A percentile compares a stretch with the other conserved stretches of the same genome.
Evolutionary conservation across 2,113 vertebrate species (phyloP).

Genomic region (Hemibagrus wyckioides): DNA sequence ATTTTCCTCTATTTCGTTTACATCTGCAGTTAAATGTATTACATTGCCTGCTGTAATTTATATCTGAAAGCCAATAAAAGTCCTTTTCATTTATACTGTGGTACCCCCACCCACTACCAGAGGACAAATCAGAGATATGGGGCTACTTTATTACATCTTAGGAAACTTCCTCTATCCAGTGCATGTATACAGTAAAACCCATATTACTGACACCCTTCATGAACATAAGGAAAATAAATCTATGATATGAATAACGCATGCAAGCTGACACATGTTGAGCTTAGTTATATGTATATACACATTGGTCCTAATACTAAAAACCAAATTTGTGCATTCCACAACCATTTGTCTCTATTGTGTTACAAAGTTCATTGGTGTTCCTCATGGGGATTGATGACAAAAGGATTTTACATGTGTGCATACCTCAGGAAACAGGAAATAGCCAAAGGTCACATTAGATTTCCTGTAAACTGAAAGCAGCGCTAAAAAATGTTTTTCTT

Average conservation of each 20-base stretch:
- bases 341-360: neutral
- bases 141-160: neutral
- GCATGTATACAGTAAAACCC: neutral
- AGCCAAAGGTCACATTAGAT: conserved; percentile 5
- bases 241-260: neutral
- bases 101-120: conserved; percentile 14
- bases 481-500: neutral
- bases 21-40: conserved; percentile 13
- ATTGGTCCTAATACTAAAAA: neutral
- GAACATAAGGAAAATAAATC: neutral
- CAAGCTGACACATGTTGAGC: neutral
- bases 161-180: neutral
- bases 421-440: conserved; percentile 30
- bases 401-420: conserved; percentile 11
- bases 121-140: neutral
- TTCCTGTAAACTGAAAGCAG: conserved; percentile 12
- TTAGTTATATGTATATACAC: neutral
- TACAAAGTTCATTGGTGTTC: conserved; percentile 3
- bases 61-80: conserved; percentile 28
- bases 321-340: conserved; percentile 9
- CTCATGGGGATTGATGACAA: neutral
- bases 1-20: conserved; percentile 23
- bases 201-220: neutral
- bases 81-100: neutral
- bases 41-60: neutral